Evolutionary conservation across 2,113 vertebrate genomes (phyloP), one percentile per base, ranked within the genome.

Genomic region (Psilopogon haemacephalus): DNA sequence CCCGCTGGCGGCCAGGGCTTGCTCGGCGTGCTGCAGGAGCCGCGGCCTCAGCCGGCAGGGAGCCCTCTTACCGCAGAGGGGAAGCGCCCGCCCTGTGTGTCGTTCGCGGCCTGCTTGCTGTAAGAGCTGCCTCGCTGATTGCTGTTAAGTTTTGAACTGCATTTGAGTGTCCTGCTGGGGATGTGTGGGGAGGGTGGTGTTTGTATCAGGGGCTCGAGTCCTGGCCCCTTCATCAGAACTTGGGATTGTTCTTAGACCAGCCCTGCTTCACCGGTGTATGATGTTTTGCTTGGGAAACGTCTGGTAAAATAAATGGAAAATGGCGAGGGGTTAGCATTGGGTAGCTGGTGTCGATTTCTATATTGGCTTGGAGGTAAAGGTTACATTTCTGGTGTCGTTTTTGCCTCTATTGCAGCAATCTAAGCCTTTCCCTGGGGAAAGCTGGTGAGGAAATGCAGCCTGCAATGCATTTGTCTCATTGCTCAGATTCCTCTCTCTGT

Each of bases 201-300:
- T 42, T 3, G 12, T 17, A 16, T 16, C 18, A 20, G 30, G 35
- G 20, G 14, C 19, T 5, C 23, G 17, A 14, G 48, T 30, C 7
- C 28, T 8, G 42, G 16, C 42, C 42, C 15, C 15, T 42, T 32
- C 15, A 7, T 33, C 40, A 46, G 30, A 35, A 8, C 5, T 20
- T n/a, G 1, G 4, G 20, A 46, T 37, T 71, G 38, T 9, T 32
- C 20, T 67, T 46, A 50, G 42, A 30, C 8, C 12, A 35, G 52
- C 42, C 21, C 12, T 8, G 4, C 20, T 26, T 59, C 50, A 3
- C 9, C 5, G 0, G 13, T 8, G 1, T 38, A 0, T 28, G 80
- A 42, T 7, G 17, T 11, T 37, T 77, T 28, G 48, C 68, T 69
- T 21, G 24, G 40, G 48, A 37, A 18, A 4, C 2, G 44, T 14